These are phyloP conservation scores for Hydrophis major DNA, from an alignment of 2,797 vertebrate genomes.

Conservation along the genomic window DNA sequence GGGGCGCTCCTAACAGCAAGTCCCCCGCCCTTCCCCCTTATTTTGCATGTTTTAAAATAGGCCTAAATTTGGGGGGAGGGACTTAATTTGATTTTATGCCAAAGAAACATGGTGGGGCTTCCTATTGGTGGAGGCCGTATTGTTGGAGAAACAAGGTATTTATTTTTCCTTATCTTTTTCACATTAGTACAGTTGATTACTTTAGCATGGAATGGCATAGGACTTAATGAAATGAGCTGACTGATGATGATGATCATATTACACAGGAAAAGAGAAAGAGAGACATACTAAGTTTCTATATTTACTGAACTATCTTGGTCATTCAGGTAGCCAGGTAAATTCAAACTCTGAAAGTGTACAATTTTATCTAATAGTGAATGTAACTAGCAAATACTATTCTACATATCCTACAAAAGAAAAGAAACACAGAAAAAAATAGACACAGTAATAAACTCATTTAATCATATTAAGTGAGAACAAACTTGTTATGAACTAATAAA, in stretches of 20 bases:
- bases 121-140: no score
- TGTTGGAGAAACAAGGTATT: not conserved
- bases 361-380: not conserved
- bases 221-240: conserved; percentile 4
- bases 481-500: not conserved
- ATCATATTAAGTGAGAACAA: not conserved
- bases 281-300: not conserved
- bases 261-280: not conserved
- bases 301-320: not conserved
- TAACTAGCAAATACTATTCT: not conserved
- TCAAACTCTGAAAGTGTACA: not conserved
- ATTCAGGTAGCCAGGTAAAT: not conserved
- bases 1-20: no score
- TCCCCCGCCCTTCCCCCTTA: no score
- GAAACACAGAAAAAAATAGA: not conserved
- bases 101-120: no score
- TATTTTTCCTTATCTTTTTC: not conserved
- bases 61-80: no score
- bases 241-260: not conserved
- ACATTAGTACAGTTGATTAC: not conserved
- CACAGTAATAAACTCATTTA: not conserved
- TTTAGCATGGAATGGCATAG: conserved; percentile 14
- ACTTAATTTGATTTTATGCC: no score
- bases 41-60: no score
- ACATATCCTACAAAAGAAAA: not conserved